Percentiles rank a stretch among this genome's conserved stretches.
Conservation (phyloP, 2,113 vertebrate species). For the Campylomormyrus tamandua region DNA sequence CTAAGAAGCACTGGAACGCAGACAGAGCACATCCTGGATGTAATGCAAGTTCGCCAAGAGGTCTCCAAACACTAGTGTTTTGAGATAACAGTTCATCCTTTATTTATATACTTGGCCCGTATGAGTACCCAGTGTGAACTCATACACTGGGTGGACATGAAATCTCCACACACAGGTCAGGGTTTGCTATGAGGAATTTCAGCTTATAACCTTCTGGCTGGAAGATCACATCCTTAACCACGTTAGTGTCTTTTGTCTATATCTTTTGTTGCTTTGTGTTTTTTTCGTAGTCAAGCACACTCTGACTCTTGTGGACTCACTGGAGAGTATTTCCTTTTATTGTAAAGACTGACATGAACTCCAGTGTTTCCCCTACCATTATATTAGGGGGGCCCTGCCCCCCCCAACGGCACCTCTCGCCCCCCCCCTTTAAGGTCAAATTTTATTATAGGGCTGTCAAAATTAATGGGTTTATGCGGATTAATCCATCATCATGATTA, state of each 20-base stretch:
- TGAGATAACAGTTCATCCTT: not conserved
- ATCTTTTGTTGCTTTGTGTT: not conserved
- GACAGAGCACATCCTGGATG: not conserved
- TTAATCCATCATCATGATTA: no score
- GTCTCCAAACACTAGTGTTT: not conserved
- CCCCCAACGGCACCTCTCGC: no score
- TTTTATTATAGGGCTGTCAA: no score
- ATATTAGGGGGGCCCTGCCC: no score
- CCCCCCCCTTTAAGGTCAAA: no score
- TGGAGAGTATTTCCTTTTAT: not conserved
- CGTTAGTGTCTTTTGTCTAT: not conserved
- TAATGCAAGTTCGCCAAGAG: not conserved
- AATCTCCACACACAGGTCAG: not conserved
- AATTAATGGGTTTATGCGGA: no score
- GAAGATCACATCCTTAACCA: not conserved
- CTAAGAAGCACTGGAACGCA: not conserved
- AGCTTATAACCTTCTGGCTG: not conserved
- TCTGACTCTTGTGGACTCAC: not conserved
- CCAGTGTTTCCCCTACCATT: no score
- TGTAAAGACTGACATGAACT: not conserved
- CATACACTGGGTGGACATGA: not conserved
- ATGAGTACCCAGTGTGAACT: not conserved
- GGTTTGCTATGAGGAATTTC: not conserved
- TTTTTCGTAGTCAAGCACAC: not conserved
- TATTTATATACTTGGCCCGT: not conserved